Base-by-base conservation (phyloP, 2,113 vertebrate species). In the Corvus moneduloides region DNA sequence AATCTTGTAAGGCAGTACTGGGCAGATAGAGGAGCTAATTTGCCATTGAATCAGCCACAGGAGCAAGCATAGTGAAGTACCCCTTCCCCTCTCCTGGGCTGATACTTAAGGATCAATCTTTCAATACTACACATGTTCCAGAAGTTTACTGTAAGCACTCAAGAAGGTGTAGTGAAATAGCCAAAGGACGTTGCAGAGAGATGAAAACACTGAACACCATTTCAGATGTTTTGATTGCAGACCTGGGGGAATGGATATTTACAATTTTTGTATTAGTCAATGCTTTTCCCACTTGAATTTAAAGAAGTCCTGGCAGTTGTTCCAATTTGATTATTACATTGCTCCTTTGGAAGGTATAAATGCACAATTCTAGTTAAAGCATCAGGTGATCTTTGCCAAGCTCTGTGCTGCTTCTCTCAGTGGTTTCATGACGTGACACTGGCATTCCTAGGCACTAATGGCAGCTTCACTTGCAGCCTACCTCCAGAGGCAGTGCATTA, bases 401-500 rank as follows among this genome's bases (percentile, higher is more conserved):
- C 3, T 55, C 23, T n/a, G 14, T 35, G n/a, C 32, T 74, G 13
- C 23, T 54, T 64, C 63, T 62, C 28, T 78, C 7, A 2, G 37
- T 35, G 24, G 4, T 51, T 69, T 66, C 19, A 10, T 32, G 59
- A 8, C 3, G 3, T 1, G 44, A 20, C 26, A 30, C 7, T 22
- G 32, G 24, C 44, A 10, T n/a, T 79, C 28, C 18, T 28, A 14
- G 26, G 64, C 48, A 49, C 20, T 22, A 35, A 35, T 4, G 74
- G 59, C 49, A 75, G n/a, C 56, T 81, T 72, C 55, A 7, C 46
- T 83, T 46, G 27, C 52, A 76, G 41, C 19, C 26, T 79, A 11
- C 23, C 58, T 63, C 43, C 39, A 48, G 30, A 28, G 22, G 16
- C 41, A 68, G 13, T 4, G 4, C 0, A 0, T 67, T 61, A 12